Base-by-base conservation (phyloP, 92 coral and sea anemone species). In the Anthopleura xanthogrammica region DNA sequence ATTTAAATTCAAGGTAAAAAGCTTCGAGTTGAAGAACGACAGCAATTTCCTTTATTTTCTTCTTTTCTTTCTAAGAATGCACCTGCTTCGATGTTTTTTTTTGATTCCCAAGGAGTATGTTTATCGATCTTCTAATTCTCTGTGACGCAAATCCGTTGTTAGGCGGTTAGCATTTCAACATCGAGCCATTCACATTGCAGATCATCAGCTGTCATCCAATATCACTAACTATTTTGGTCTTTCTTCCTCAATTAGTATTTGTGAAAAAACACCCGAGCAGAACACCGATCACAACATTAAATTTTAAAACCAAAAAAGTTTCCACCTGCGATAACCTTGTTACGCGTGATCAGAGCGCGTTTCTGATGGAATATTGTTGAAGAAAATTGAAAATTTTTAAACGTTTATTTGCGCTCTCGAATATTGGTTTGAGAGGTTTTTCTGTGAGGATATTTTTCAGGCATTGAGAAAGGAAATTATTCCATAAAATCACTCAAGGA, bases 261-360 rank as follows among this genome's bases (percentile, higher is more conserved):
- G 92, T 60, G 89, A 82, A 91, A 83, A 29, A 85, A 88, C 85
- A 81, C 77, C 90, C 87, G 81, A 68, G 77, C 75, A 78, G 68
- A 77, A 82, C 88, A 78, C 88, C 74, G 85, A 86, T 77, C 83
- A 77, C 64, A 68, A 84, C 80, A 90, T 92, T 93, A 90, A 93
- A 86, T 90, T 88, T 93, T 93, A 89, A 90, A 79, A 82, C 81
- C 84, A 77, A 81, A 52, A 52, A 39, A 70, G 55, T 19, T 62
- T 79, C 41, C 83, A 19, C 22, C n/a, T n/a, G n/a, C 75, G 58
- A 65, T 20, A 65, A 12, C 65, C 74, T 50, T 52, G 84, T 66
- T 50, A 22, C 48, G 41, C 36, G 56, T 3, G 11, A n/a, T 10
- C 16, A 22, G 40, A 20, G 10, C 36, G 70, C 54, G 4, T 76